A percentile compares a stretch with the other conserved stretches of the same genome.
Evolutionary conservation across 2,113 vertebrate genomes (phyloP).

Genomic region (Malurus cyaneus): DNA sequence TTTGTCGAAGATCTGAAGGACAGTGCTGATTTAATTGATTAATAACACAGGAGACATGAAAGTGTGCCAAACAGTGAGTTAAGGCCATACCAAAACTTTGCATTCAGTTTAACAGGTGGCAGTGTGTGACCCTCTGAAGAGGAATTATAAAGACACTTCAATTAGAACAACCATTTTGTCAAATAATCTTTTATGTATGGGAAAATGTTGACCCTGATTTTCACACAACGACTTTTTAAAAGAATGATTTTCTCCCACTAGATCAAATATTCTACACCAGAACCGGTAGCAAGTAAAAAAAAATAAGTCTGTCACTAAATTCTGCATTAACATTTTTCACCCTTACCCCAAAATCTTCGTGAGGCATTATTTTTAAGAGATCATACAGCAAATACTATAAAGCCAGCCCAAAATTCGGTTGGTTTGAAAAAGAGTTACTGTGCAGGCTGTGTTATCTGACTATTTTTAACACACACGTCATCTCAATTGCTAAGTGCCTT

Average conservation of each 20-base stretch:
- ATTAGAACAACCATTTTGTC: not conserved
- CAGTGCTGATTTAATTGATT: not conserved
- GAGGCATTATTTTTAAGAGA: not conserved
- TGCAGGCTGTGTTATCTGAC: not conserved
- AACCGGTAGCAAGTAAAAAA: not conserved
- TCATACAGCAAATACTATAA: not conserved
- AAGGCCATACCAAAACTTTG: not conserved
- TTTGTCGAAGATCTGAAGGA: not conserved
- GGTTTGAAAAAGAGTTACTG: not conserved
- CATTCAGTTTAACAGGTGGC: not conserved
- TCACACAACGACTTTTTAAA: not conserved
- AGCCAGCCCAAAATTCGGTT: not conserved
- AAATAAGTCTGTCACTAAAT: not conserved
- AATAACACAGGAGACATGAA: not conserved
- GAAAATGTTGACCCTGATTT: not conserved
- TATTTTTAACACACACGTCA: conserved; percentile 40
- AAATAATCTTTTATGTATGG: not conserved
- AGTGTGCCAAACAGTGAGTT: not conserved
- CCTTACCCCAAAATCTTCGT: not conserved
- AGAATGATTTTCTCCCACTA: not conserved
- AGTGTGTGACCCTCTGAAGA: not conserved
- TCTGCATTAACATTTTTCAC: not conserved
- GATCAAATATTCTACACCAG: not conserved
- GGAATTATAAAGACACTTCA: not conserved
- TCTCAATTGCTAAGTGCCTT: conserved; percentile 21